phyloP scores from a whole-genome alignment of 2,888 invertebrate species.

The Scaptomyza parva region DNA sequence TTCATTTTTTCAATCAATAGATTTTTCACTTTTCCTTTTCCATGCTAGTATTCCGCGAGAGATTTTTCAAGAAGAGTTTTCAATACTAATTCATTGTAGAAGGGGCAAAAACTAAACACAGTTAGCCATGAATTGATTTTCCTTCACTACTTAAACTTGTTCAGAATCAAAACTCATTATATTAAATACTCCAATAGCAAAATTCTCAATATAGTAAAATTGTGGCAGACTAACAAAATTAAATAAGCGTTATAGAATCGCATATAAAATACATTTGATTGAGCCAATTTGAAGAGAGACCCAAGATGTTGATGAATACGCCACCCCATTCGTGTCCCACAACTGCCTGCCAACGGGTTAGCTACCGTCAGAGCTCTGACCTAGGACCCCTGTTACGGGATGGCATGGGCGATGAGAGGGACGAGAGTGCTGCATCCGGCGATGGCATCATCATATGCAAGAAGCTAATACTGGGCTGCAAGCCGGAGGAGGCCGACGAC shows the following conservation, averaged over 20 bases:
- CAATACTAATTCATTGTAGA: too few relatives aligned
- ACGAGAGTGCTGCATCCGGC: conserved; percentile 10
- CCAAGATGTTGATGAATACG: conserved; percentile 17
- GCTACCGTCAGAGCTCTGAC: conserved; percentile 22
- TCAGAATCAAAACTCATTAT: not conserved
- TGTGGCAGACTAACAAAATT: conserved; percentile 10
- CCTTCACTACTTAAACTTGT: not conserved
- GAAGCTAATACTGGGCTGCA: conserved; percentile 54
- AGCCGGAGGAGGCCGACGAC: conserved; percentile 56
- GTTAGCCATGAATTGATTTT: not conserved
- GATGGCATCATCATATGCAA: conserved; percentile 54
- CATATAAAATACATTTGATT: too few relatives aligned
- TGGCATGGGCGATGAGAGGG: not conserved
- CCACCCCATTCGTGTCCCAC: not conserved
- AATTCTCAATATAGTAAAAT: not conserved
- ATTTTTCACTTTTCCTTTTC: too few relatives aligned
- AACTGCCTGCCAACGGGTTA: conserved; percentile 41
- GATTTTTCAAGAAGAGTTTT: too few relatives aligned
- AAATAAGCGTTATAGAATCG: not conserved
- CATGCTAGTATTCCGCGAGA: too few relatives aligned
- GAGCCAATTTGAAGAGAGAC: conserved; percentile 3
- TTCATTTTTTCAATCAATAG: too few relatives aligned
- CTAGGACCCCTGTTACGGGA: not conserved
- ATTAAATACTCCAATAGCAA: not conserved
- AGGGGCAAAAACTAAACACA: not conserved